Evolutionary conservation across 2,888 invertebrate species (phyloP).

Genomic region (Napeogenes inachia): DNA sequence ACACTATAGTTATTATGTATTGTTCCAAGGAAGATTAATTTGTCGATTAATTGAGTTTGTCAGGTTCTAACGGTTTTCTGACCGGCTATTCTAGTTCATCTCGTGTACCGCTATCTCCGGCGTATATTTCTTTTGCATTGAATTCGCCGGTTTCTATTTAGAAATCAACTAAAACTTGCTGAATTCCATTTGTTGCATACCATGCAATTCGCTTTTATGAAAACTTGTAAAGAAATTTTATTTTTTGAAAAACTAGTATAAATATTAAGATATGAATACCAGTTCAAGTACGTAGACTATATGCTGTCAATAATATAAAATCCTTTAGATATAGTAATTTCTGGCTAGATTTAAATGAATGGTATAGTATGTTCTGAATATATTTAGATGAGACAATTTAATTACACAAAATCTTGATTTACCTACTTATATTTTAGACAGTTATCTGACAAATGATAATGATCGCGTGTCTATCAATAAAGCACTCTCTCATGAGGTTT

Average conservation of each 20-base stretch:
- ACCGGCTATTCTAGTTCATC: slow-evolving; percentile 68
- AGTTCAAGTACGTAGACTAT: too few relatives aligned
- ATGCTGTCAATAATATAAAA: too few relatives aligned
- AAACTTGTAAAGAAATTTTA: too few relatives aligned
- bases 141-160: slow-evolving; percentile 28
- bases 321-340: too few relatives aligned
- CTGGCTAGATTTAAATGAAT: too few relatives aligned
- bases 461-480: slow-evolving; percentile 26
- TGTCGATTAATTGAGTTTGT: slow-evolving; percentile 59
- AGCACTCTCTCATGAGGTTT: slow-evolving; percentile 20
- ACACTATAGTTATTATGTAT: slow-evolving; percentile 7
- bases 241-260: too few relatives aligned
- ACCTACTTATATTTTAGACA: too few relatives aligned
- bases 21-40: slow-evolving; percentile 36
- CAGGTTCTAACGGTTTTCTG: slow-evolving; percentile 61
- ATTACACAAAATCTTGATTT: too few relatives aligned
- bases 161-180: slow-evolving; percentile 24
- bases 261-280: too few relatives aligned
- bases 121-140: slow-evolving; percentile 46
- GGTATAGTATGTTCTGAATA: too few relatives aligned
- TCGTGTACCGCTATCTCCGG: slow-evolving; percentile 59
- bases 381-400: too few relatives aligned
- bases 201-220: slow-evolving; percentile 33
- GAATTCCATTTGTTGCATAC: slow-evolving; percentile 17
- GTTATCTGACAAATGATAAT: slow-evolving; percentile 29